Base-by-base conservation (phyloP, 1,140 invertebrate genomes). In the Cecropterus lyciades region DNA sequence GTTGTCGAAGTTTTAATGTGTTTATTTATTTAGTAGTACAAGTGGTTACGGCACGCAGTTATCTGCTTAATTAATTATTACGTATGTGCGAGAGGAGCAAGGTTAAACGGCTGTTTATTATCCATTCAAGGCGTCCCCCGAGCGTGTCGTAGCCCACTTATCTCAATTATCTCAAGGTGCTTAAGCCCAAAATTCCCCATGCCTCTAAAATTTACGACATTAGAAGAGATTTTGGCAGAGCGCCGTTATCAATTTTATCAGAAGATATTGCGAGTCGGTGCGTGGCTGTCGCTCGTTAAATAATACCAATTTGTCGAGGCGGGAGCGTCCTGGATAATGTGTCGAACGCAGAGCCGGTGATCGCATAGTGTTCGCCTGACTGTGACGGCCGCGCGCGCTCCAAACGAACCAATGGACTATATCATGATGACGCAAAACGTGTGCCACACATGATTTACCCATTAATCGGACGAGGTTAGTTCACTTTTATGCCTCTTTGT, bases 151-250 rank as follows among this genome's bases (percentile, higher is more conserved):
- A 74, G 76, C 70, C 71, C 70, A 85, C 77, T 89, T 91, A 91
- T 91, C 87, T 84, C 84, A 84, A 85, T 91, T 89, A 91, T 91
- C 89, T 89, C 76, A 86, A 87, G 89, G 79, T 87, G 79, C 60
- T 88, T 89, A 91, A 90, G 87, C 89, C 85, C 68, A 67, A 89
- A 91, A 88, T 85, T 87, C 85, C 79, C 70, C 72, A 75, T 77
- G 82, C 79, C 80, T 85, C 71, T 81, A 73, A 87, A 89, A 91
- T 89, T 89, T 91, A 89, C 84, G 82, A 88, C 81, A 80, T 74
- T 73, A 87, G 78, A 84, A 75, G 79, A 91, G 84, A 86, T 89
- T 88, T 91, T 79, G 82, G 72, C 79, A 71, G 75, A 80, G 75
- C 51, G 53, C 70, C 73, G 62, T 87, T 91, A 89, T 91, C 86